A percentile compares a stretch with the other conserved stretches of the same genome.
Evolutionary conservation across 2,888 invertebrate genomes (phyloP).

Genomic region (Onthophagus sagittarius): DNA sequence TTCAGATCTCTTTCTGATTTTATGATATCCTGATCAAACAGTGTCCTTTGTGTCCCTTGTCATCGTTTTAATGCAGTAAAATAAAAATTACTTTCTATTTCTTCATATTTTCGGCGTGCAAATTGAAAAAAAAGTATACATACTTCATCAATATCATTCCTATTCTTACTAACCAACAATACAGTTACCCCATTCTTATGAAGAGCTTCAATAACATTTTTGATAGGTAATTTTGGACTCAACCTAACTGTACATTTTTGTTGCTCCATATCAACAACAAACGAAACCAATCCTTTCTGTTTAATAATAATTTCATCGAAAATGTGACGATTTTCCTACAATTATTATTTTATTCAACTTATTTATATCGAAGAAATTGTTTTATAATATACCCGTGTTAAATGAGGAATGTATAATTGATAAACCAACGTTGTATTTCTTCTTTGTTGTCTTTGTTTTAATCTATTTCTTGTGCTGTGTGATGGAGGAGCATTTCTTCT

Average conservation of each 20-base stretch:
- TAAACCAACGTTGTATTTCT: conserved; percentile 24
- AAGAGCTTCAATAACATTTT: conserved; percentile 30
- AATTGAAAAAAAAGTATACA: not conserved
- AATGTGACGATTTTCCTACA: conserved; percentile 28
- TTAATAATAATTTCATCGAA: conserved; percentile 32
- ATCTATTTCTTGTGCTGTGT: conserved; percentile 26
- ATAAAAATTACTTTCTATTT: not conserved
- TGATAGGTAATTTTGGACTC: conserved; percentile 30
- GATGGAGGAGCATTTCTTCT: conserved; percentile 28
- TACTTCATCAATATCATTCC: conserved; percentile 29
- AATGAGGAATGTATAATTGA: conserved; percentile 26
- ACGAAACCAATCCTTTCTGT: conserved; percentile 37
- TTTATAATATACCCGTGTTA: conserved; percentile 20
- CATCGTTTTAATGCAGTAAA: conserved; percentile 26
- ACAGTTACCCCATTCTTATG: conserved; percentile 29
- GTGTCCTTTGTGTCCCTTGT: conserved; percentile 33
- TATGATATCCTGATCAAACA: conserved; percentile 30
- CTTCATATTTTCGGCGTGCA: not conserved
- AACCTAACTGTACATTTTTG: conserved; percentile 35
- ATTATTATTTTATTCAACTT: not conserved
- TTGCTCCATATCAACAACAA: conserved; percentile 34
- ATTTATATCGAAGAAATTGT: not conserved
- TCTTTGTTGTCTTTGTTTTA: conserved; percentile 18
- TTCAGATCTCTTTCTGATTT: not conserved
- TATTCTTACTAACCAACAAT: conserved; percentile 31